A percentile compares a stretch with the other conserved stretches of the same genome.
Conservation (phyloP, 1,140 invertebrate genomes). For the Drosophila mauritiana region DNA sequence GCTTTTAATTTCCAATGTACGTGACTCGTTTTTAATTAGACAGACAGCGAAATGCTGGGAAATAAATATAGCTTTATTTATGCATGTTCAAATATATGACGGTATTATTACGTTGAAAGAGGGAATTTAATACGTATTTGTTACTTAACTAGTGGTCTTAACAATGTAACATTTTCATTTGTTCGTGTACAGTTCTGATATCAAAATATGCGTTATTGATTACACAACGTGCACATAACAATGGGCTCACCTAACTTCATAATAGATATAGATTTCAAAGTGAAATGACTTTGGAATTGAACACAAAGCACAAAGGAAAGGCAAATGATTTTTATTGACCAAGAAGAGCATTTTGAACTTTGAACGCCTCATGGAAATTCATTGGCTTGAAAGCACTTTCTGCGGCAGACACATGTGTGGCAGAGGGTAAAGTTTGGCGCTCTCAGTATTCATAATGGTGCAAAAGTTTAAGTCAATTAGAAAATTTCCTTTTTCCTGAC, state of each 20-base stretch:
- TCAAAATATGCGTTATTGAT: no score
- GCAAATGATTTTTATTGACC: constrained; percentile 33
- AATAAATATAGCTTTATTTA: constrained; percentile 9
- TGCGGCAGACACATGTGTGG: constrained; percentile 11
- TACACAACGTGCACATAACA: no score
- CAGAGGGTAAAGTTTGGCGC: constrained; percentile 36
- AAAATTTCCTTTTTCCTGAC: constrained; percentile 52
- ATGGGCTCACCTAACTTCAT: no score
- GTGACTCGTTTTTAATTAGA: constrained; percentile 62
- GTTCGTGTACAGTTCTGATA: background rate
- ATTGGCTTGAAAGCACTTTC: constrained; percentile 43
- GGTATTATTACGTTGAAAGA: background rate
- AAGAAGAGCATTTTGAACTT: constrained; percentile 26
- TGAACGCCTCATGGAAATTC: constrained; percentile 33
- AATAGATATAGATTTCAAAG: no score
- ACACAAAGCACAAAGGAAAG: background rate
- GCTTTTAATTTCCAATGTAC: constrained; percentile 58
- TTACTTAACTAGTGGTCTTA: constrained; percentile 7
- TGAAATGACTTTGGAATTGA: no score
- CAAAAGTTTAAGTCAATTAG: constrained; percentile 66
- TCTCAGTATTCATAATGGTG: constrained; percentile 51
- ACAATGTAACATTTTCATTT: constrained; percentile 2
- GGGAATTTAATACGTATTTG: no score
- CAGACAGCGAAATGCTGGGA: constrained; percentile 1
- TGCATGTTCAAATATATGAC: background rate